Percentiles rank a stretch among this genome's conserved stretches.
Conservation (phyloP, 1,140 invertebrate species). For the Acyrthosiphon pisum region DNA sequence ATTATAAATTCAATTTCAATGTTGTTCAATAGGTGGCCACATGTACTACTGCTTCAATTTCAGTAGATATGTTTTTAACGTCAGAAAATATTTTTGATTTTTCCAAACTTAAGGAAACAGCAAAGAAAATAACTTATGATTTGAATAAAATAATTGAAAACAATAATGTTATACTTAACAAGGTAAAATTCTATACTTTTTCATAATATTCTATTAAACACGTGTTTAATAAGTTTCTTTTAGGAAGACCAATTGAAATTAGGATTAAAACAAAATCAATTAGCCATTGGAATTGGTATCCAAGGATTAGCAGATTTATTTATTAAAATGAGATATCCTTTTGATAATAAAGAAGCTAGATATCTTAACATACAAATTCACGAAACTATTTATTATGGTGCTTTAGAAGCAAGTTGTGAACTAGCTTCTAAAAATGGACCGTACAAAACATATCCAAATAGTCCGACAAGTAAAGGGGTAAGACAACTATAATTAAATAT, state of each 20-base stretch:
- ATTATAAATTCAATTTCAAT: background rate
- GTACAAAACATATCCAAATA: conserved; percentile 91
- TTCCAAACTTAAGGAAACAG: conserved; percentile 83
- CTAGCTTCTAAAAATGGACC: conserved; percentile 84
- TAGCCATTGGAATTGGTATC: conserved; percentile 96
- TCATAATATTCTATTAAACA: conserved; percentile 17
- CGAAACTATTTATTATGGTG: conserved; percentile 97
- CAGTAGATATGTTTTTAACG: conserved; percentile 95
- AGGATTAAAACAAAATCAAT: conserved; percentile 88
- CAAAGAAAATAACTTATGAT: conserved; percentile 89
- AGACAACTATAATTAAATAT: background rate
- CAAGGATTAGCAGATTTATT: conserved; percentile 98
- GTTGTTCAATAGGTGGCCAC: conserved; percentile 77
- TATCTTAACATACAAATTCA: conserved; percentile 95
- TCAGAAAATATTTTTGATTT: conserved; percentile 85
- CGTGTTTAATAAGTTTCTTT: background rate
- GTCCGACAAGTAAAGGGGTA: conserved; percentile 88
- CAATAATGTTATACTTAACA: conserved; percentile 92
- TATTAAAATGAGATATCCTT: conserved; percentile 92
- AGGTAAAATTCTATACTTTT: conserved; percentile 68
- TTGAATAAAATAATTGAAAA: conserved; percentile 98
- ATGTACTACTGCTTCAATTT: conserved; percentile 97
- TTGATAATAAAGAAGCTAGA: conserved; percentile 84
- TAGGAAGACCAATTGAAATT: conserved; percentile 65
- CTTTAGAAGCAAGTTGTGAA: conserved; percentile 95